These are phyloP conservation scores for Novumbra hubbsi DNA, from an alignment of 2,797 vertebrate species.

Conservation along the genomic window DNA sequence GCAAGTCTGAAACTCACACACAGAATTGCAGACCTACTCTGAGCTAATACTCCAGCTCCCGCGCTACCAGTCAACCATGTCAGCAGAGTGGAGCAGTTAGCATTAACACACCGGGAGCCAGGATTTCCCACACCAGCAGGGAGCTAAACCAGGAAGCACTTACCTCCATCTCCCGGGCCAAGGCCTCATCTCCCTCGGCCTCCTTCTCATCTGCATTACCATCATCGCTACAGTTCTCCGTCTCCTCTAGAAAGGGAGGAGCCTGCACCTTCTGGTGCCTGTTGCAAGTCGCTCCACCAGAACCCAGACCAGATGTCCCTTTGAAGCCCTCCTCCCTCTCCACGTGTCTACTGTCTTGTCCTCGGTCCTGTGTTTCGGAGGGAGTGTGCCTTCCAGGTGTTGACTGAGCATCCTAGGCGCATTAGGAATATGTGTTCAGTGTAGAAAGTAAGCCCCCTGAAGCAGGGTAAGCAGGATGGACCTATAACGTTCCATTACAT, in stretches of 20 bases:
- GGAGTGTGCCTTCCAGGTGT: neutral
- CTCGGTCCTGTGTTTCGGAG: slow-evolving; percentile 11
- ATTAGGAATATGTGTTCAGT: neutral
- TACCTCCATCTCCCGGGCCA: slow-evolving; percentile 56
- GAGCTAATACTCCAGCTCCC: too few species aligned
- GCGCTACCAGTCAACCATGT: too few species aligned
- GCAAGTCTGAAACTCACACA: neutral
- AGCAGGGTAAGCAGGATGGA: neutral
- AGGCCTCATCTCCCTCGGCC: slow-evolving; percentile 25
- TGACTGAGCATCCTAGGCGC: slow-evolving; percentile 8
- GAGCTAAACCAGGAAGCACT: slow-evolving; percentile 12
- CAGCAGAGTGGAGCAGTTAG: too few species aligned
- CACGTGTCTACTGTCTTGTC: slow-evolving; percentile 17
- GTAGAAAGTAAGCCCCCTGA: neutral
- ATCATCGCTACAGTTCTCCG: neutral
- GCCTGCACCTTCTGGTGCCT: neutral
- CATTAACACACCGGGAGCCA: neutral
- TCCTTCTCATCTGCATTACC: slow-evolving; percentile 27
- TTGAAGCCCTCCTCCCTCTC: slow-evolving; percentile 30
- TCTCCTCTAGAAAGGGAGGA: neutral
- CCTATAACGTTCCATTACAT: too few species aligned
- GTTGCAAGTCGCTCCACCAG: slow-evolving; percentile 4
- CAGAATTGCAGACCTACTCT: too few species aligned
- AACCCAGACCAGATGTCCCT: slow-evolving; percentile 25
- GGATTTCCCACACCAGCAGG: neutral